Evolutionary conservation across 2,113 vertebrate genomes (phyloP), one percentile per base, ranked within the genome.

Genomic region (Casuarius casuarius): DNA sequence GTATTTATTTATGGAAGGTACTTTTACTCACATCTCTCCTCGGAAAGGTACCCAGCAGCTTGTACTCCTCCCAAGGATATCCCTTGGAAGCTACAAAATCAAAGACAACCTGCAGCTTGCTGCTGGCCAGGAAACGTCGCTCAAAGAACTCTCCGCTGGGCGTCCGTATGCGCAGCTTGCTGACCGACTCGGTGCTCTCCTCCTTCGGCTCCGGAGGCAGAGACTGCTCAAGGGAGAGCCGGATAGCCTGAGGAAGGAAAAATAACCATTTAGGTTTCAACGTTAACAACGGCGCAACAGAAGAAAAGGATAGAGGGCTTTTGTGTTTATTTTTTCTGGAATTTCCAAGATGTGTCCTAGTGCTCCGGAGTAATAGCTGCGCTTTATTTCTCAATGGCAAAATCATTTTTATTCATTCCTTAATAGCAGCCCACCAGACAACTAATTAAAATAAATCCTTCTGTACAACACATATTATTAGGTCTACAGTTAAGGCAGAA

Each of bases 31-130:
- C 99, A 96, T 99, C 99, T 99, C 99, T 99, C 98, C 99, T 99
- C 33, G 99, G 99, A 98, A 99, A 99, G 98, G 99, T 99, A 97
- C 99, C 99, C 97, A 99, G 99, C 96, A 99, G 98, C 98, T 99
- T 99, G 98, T 99, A 99, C 96, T 99, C 99, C 44, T 99, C 99
- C 95, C 98, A 99, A 58, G 99, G 99, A 97, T 98, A 99, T 87
- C 99, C 99, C 98, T 99, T 99, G 97, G 99, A 99, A 97, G 99
- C 99, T 96, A 99, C 99, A 83, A 99, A 99, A 98, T 99, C 99
- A 91, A 99, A 99, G 97, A 99, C 99, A 90, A 99, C 99, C 98
- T 99, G 99, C 59, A 99, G 99, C 95, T 99, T 99, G 97, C 98
- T 99, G 98, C 98, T 99, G 92, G 99, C 99, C 95, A 99, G 98